Percentiles rank a stretch among this genome's conserved stretches.
Conservation (phyloP, 2,888 invertebrate species). For the Andrena hattorfiana region DNA sequence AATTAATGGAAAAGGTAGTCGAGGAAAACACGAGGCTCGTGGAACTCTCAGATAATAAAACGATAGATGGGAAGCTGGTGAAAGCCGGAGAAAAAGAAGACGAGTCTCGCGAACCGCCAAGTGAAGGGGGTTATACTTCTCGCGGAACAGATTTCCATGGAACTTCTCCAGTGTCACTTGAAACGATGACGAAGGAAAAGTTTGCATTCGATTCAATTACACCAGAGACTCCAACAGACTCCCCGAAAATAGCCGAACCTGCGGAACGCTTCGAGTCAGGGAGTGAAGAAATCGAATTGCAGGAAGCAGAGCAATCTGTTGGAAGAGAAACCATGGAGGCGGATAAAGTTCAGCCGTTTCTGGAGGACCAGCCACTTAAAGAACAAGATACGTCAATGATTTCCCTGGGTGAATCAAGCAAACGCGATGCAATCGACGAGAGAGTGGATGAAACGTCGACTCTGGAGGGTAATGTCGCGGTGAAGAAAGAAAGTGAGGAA, state of each 20-base stretch:
- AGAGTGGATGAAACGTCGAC: not conserved
- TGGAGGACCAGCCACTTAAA: not conserved
- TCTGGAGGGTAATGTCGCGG: not conserved
- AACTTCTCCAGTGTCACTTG: slow-evolving; percentile 12
- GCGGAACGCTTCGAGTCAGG: slow-evolving; percentile 1
- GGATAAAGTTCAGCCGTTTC: not conserved
- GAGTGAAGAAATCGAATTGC: not conserved
- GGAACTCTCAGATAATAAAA: not conserved
- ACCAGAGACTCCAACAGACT: slow-evolving; percentile 13
- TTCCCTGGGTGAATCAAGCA: not conserved
- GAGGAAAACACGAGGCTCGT: not conserved
- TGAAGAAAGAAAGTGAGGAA: not conserved
- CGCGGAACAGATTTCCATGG: slow-evolving; percentile 10
- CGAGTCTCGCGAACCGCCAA: not conserved
- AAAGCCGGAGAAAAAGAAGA: slow-evolving; percentile 2
- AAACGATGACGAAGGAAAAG: slow-evolving; percentile 16
- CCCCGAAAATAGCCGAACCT: slow-evolving; percentile 1
- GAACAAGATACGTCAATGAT: not conserved
- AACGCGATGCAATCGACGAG: not conserved
- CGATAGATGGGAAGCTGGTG: slow-evolving; percentile 6
- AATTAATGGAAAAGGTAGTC: not conserved
- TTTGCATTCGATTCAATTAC: slow-evolving; percentile 22
- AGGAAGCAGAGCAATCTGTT: slow-evolving; percentile 3
- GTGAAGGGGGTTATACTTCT: slow-evolving; percentile 15
- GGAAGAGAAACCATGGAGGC: slow-evolving; percentile 12